Conservation (phyloP, 2,113 vertebrate species). For the Machaerirhynchus nigripectus region DNA sequence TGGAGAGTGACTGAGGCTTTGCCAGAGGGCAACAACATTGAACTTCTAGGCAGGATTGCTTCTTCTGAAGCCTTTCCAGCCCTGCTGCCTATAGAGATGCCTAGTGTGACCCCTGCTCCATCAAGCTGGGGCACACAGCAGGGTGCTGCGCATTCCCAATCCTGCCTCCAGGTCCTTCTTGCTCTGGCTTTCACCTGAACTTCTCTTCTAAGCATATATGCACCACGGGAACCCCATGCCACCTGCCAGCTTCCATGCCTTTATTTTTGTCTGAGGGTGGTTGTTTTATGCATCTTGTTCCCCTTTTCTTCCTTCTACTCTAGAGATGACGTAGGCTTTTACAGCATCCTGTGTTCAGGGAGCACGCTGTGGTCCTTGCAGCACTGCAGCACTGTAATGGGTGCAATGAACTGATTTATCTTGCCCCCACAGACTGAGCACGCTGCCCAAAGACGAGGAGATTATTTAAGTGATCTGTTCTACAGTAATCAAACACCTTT, state of each 20-base stretch:
- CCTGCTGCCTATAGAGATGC: neutral
- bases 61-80: neutral
- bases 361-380: fast-evolving
- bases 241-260: neutral
- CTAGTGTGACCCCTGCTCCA: neutral
- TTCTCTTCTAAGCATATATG: neutral
- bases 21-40: neutral
- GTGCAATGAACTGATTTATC: neutral
- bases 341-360: neutral
- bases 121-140: neutral
- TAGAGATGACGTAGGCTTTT: neutral
- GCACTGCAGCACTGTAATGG: fast-evolving
- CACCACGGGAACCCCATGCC: neutral
- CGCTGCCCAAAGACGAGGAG: neutral
- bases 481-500: neutral
- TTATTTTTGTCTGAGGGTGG: neutral
- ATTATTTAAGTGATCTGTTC: neutral
- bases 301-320: neutral
- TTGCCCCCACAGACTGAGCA: neutral
- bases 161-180: neutral
- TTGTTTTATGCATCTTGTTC: neutral
- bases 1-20: neutral
- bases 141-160: neutral
- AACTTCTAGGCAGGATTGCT: neutral
- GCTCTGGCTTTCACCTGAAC: neutral